Evolutionary conservation across 2,113 vertebrate species (phyloP).

Genomic region (Thalassoma bifasciatum): DNA sequence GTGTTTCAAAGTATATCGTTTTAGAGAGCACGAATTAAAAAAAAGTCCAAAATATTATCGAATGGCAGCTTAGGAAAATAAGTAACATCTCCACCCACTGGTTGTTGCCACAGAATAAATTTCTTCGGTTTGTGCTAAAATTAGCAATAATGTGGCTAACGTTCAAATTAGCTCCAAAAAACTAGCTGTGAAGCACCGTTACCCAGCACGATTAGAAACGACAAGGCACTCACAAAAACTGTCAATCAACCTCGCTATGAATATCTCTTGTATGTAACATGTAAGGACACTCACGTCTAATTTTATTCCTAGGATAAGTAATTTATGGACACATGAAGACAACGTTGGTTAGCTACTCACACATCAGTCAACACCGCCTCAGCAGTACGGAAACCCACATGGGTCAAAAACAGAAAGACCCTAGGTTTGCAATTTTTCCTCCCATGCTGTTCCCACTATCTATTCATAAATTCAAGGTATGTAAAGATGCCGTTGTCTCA

Average conservation of each 20-base stretch:
- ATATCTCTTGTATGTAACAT: neutral
- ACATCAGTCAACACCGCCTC: slow-evolving; percentile 71
- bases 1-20: neutral
- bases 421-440: slow-evolving; percentile 1
- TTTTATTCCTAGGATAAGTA: neutral
- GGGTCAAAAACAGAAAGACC: slow-evolving; percentile 14
- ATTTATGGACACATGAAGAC: slow-evolving; percentile 8
- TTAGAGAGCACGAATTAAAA: no score
- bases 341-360: slow-evolving; percentile 74
- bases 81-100: neutral
- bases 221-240: neutral
- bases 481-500: no score
- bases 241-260: neutral
- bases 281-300: neutral
- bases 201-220: slow-evolving; percentile 30
- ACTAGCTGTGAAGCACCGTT: slow-evolving; percentile 50
- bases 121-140: slow-evolving; percentile 33
- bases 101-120: neutral
- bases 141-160: slow-evolving; percentile 66
- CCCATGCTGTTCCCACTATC: no score
- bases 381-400: slow-evolving; percentile 63
- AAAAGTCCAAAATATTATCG: neutral
- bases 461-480: no score
- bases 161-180: slow-evolving; percentile 37
- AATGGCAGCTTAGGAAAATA: neutral